Evolutionary conservation across 2,113 vertebrate genomes (phyloP).

Genomic region (Stictonetta naevosa): DNA sequence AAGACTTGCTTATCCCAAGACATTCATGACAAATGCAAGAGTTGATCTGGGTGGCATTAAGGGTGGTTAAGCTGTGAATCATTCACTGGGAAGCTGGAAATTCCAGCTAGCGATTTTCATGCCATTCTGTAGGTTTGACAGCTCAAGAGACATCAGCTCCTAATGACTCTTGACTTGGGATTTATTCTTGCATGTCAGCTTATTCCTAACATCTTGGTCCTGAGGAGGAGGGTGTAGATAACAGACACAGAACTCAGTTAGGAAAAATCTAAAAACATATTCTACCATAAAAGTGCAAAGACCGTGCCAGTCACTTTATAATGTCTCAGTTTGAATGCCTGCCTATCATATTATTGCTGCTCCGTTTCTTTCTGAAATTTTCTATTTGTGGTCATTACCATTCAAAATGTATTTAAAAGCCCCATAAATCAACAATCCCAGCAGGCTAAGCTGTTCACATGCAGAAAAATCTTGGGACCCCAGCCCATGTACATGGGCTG

Average conservation of each 20-base stretch:
- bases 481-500: background rate
- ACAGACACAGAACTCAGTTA: rapidly evolving
- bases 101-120: background rate
- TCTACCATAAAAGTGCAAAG: background rate
- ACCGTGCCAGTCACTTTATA: background rate
- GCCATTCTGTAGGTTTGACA: background rate
- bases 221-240: background rate
- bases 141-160: background rate
- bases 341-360: background rate
- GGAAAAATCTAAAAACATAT: background rate
- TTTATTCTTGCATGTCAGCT: background rate
- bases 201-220: background rate
- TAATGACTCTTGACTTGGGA: conserved; percentile 2
- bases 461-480: background rate
- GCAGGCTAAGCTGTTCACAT: background rate
- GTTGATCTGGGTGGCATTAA: background rate
- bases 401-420: background rate
- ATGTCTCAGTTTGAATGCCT: background rate
- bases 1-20: background rate
- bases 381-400: background rate
- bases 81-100: background rate
- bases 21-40: background rate
- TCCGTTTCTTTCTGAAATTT: background rate
- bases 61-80: background rate
- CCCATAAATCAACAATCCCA: background rate